phyloP scores from a whole-genome alignment of 2,797 vertebrate species.

The Staurois parvus region DNA sequence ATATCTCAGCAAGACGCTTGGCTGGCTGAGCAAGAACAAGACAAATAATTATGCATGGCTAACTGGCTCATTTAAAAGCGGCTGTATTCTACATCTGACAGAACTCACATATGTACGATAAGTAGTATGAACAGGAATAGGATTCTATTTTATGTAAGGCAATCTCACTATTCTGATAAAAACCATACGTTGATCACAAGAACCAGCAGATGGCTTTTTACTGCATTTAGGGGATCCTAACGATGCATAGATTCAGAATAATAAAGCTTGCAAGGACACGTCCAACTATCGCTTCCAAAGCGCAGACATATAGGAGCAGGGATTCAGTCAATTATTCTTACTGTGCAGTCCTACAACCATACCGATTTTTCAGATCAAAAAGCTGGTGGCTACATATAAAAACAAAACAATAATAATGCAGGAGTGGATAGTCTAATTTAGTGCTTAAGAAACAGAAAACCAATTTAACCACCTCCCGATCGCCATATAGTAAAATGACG shows the following conservation, averaged over 20 bases:
- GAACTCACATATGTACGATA: not conserved
- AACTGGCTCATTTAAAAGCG: not conserved
- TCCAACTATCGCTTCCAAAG: too few relatives aligned
- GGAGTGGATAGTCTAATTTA: too few relatives aligned
- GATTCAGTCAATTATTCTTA: too few relatives aligned
- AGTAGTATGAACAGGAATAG: not conserved
- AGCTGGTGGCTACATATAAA: too few relatives aligned
- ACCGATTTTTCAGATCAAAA: too few relatives aligned
- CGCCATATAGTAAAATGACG: too few relatives aligned
- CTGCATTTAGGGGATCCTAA: not conserved
- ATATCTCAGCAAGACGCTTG: not conserved
- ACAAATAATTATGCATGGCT: slow-evolving; percentile 18
- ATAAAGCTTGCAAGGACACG: not conserved
- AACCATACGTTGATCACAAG: not conserved
- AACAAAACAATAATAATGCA: too few relatives aligned
- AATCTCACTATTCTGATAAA: not conserved
- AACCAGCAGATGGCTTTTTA: not conserved
- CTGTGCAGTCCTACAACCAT: too few relatives aligned
- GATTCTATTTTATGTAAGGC: not conserved
- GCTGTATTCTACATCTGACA: slow-evolving; percentile 5
- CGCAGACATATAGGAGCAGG: too few relatives aligned
- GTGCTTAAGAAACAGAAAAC: too few relatives aligned
- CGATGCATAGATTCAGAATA: not conserved
- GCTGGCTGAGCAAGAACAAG: slow-evolving; percentile 38
- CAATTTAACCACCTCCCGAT: too few relatives aligned